phyloP scores from a whole-genome alignment of 2,888 invertebrate species.

The Aphodius sticticus region DNA sequence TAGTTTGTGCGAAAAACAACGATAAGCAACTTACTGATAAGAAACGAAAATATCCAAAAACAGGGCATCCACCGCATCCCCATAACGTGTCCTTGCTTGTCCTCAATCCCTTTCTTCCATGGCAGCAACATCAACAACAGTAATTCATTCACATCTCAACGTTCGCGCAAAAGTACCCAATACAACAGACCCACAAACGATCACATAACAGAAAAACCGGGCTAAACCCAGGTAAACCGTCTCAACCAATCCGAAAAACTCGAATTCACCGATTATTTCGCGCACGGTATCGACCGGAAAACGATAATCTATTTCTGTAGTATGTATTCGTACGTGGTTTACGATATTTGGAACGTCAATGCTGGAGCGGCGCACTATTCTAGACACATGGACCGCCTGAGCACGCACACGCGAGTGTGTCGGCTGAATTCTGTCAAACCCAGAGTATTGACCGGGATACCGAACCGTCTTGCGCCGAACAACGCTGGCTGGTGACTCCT shows the following conservation, averaged over 20 bases:
- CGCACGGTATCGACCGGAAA: background rate
- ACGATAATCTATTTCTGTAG: background rate
- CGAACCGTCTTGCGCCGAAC: conserved; percentile 43
- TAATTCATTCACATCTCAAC: background rate
- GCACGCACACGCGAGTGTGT: conserved; percentile 42
- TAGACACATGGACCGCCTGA: conserved; percentile 15
- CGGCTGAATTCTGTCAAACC: conserved; percentile 36
- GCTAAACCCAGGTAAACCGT: too few relatives aligned
- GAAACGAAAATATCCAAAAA: conserved; percentile 39
- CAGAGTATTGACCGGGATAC: conserved; percentile 46
- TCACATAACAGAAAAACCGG: background rate
- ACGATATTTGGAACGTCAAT: conserved; percentile 20
- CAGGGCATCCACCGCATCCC: conserved; percentile 27
- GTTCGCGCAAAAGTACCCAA: background rate
- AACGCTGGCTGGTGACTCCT: conserved; percentile 28
- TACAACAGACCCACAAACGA: background rate
- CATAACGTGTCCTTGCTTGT: conserved; percentile 27
- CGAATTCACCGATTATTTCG: background rate
- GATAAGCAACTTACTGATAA: conserved; percentile 33
- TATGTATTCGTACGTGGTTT: conserved; percentile 13
- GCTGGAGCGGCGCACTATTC: conserved; percentile 27
- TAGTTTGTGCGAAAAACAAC: background rate
- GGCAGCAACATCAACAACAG: conserved; percentile 10
- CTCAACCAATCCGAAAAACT: background rate
- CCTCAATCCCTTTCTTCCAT: conserved; percentile 31